phyloP scores from a whole-genome alignment of 2,113 vertebrate species.

The Ardeotis arabs region DNA sequence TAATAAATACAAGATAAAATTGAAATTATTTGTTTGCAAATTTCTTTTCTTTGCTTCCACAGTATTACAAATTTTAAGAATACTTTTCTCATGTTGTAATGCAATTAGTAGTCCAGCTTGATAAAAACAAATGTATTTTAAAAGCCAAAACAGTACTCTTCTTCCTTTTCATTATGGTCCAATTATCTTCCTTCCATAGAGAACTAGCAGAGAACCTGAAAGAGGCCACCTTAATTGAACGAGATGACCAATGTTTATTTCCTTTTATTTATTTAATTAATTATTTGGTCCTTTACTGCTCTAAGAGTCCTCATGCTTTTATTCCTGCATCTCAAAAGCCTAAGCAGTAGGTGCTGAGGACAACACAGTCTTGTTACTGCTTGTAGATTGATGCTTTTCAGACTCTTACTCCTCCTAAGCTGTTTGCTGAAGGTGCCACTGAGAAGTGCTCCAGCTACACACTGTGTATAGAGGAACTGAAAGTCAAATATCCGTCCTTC shows the following conservation, averaged over 20 bases:
- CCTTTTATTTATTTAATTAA: neutral
- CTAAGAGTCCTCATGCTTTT: constrained; percentile 13
- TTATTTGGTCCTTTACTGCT: neutral
- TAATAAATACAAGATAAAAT: neutral
- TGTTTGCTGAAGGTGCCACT: neutral
- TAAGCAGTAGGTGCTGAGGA: neutral
- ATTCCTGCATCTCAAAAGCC: constrained; percentile 2
- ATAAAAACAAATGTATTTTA: neutral
- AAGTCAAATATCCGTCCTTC: neutral
- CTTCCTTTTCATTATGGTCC: neutral
- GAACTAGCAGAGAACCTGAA: neutral
- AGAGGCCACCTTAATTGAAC: neutral
- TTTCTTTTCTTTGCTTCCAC: neutral
- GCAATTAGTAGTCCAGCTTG: neutral
- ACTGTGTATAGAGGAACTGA: neutral
- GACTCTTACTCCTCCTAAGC: neutral
- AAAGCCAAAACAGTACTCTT: neutral
- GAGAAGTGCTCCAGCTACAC: neutral
- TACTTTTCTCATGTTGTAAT: neutral
- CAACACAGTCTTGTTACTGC: neutral
- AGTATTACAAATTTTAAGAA: neutral
- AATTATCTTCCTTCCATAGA: neutral
- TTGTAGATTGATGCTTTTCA: neutral
- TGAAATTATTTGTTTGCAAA: neutral
- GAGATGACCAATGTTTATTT: neutral